Conservation (phyloP, 2,888 invertebrate genomes). For the Drosophila paramelanica region DNA sequence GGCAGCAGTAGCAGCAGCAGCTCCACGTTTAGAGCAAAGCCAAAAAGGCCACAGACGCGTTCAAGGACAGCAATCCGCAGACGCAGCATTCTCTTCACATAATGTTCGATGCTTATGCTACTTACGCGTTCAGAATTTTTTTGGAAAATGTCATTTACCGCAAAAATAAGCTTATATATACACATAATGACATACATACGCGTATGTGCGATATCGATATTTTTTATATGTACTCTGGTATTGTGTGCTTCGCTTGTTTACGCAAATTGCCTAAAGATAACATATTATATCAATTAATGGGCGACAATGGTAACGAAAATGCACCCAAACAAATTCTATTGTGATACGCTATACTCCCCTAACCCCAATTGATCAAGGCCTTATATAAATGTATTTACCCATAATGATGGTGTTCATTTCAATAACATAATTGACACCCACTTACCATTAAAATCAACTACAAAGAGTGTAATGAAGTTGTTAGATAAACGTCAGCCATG, state of each 20-base stretch:
- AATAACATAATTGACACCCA: neutral
- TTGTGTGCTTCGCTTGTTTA: conserved; percentile 49
- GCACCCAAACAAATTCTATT: conserved; percentile 7
- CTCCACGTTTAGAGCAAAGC: conserved; percentile 15
- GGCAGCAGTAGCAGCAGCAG: conserved; percentile 25
- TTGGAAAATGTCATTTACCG: conserved; percentile 66
- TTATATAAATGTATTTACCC: neutral
- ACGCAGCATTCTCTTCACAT: conserved; percentile 37
- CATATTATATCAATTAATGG: conserved; percentile 48
- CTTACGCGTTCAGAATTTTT: conserved; percentile 61
- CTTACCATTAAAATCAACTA: neutral
- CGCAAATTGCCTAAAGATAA: conserved; percentile 64
- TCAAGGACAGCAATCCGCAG: conserved; percentile 63
- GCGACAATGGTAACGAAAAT: conserved; percentile 40
- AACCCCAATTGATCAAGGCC: conserved; percentile 8
- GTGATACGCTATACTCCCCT: conserved; percentile 12
- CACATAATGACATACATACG: neutral
- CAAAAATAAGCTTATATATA: conserved; percentile 26
- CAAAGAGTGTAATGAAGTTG: neutral
- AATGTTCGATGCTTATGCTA: conserved; percentile 62
- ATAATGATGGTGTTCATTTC: neutral
- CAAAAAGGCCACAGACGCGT: conserved; percentile 61
- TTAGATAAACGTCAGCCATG: neutral
- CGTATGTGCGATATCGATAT: conserved; percentile 4
- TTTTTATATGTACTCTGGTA: conserved; percentile 11